phyloP scores from a whole-genome alignment of 2,888 invertebrate genomes.

The Drosophila borealis region DNA sequence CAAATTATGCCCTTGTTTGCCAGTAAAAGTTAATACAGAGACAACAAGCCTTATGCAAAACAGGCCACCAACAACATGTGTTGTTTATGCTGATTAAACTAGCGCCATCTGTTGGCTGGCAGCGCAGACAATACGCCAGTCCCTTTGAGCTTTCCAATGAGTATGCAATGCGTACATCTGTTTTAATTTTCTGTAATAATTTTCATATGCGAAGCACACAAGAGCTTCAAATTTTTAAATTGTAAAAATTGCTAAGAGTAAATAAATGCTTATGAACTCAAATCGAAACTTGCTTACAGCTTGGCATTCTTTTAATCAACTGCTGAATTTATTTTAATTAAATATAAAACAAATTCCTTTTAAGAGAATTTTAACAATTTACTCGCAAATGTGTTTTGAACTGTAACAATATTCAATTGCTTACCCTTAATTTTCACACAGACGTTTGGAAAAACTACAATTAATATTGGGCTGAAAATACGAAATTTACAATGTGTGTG shows the following conservation, averaged over 20 bases:
- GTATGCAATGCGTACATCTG: too few relatives aligned
- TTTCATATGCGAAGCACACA: neutral
- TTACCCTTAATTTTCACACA: neutral
- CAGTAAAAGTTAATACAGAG: constrained; percentile 60
- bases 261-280: neutral
- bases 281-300: neutral
- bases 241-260: too few relatives aligned
- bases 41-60: constrained; percentile 58
- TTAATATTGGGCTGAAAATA: neutral
- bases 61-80: constrained; percentile 42
- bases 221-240: too few relatives aligned
- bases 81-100: constrained; percentile 71
- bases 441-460: neutral
- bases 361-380: neutral
- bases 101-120: constrained; percentile 42
- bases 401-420: neutral
- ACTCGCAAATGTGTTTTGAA: neutral
- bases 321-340: neutral
- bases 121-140: neutral
- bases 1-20: constrained; percentile 53
- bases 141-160: too few relatives aligned
- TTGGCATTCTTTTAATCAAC: neutral
- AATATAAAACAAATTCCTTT: neutral
- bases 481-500: neutral
- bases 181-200: neutral